These are phyloP conservation scores for Agapostemon virescens DNA, from an alignment of 2,888 invertebrate genomes.

Conservation along the genomic window DNA sequence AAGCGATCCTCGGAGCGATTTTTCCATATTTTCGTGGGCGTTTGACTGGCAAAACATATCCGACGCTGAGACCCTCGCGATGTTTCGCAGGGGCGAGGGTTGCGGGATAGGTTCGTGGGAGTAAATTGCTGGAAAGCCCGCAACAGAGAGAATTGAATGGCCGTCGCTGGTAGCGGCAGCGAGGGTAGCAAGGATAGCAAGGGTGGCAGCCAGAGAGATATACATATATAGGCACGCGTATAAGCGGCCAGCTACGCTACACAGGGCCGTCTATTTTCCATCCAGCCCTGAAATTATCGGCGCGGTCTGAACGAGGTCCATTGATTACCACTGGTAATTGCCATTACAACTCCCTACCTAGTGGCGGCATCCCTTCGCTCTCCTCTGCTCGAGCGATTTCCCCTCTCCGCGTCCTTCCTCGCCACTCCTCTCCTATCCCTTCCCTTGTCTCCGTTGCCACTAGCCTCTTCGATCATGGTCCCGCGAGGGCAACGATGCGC, in stretches of 20 bases:
- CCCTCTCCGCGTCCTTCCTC: slow-evolving; percentile 28
- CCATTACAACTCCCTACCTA: slow-evolving; percentile 65
- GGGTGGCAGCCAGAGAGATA: not conserved
- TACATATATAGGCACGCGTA: slow-evolving; percentile 4
- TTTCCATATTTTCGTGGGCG: not conserved
- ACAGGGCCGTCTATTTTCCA: slow-evolving; percentile 62
- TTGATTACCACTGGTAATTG: slow-evolving; percentile 77
- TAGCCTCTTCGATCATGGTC: slow-evolving; percentile 31
- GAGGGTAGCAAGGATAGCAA: not conserved
- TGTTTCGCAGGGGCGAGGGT: not conserved
- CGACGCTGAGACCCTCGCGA: slow-evolving; percentile 16
- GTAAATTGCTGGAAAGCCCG: slow-evolving; percentile 30
- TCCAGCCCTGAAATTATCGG: slow-evolving; percentile 75
- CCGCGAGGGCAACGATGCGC: slow-evolving; percentile 16
- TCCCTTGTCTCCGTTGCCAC: too few relatives aligned
- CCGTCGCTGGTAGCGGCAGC: slow-evolving; percentile 12
- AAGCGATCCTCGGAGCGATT: not conserved
- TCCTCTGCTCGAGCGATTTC: slow-evolving; percentile 20
- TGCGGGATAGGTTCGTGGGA: not conserved
- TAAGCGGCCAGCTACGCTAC: slow-evolving; percentile 26
- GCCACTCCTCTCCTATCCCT: too few relatives aligned
- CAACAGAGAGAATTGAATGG: slow-evolving; percentile 41
- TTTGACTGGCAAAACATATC: not conserved
- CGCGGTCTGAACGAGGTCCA: slow-evolving; percentile 70
- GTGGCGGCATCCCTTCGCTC: slow-evolving; percentile 39